Percentiles rank a stretch among this genome's conserved stretches.
Conservation (phyloP, 2,113 vertebrate species). For the Miniopterus natalensis region DNA sequence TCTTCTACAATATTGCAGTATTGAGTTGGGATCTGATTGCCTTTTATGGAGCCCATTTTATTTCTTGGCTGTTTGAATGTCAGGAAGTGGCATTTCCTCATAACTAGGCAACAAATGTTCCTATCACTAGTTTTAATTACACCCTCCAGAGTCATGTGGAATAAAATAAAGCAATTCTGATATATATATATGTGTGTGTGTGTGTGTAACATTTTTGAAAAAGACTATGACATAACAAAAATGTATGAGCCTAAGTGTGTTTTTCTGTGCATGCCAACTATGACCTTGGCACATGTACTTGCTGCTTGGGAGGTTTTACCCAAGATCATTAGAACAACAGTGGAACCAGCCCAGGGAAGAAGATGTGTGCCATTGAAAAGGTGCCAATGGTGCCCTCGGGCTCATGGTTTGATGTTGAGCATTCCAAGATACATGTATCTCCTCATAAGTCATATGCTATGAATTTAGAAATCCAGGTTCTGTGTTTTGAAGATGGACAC, state of each 20-base stretch:
- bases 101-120: not conserved
- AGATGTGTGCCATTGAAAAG: slow-evolving; percentile 91
- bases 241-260: slow-evolving; percentile 92
- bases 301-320: slow-evolving; percentile 93
- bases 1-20: not conserved
- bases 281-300: slow-evolving; percentile 90
- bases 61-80: not conserved
- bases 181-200: not conserved
- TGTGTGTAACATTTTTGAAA: not conserved
- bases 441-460: not conserved
- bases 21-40: not conserved
- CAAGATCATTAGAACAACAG: slow-evolving; percentile 93
- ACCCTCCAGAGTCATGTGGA: not conserved
- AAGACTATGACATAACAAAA: slow-evolving; percentile 89
- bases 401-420: not conserved
- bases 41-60: not conserved
- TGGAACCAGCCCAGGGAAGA: slow-evolving; percentile 90
- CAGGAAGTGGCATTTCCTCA: not conserved
- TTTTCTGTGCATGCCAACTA: slow-evolving; percentile 85
- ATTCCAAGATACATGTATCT: not conserved
- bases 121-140: not conserved
- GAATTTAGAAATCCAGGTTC: not conserved
- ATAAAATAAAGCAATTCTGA: not conserved
- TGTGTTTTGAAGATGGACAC: not conserved
- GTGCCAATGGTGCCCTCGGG: slow-evolving; percentile 89